Base-by-base conservation (phyloP, 2,797 vertebrate genomes). In the Peromyscus nudipes region DNA sequence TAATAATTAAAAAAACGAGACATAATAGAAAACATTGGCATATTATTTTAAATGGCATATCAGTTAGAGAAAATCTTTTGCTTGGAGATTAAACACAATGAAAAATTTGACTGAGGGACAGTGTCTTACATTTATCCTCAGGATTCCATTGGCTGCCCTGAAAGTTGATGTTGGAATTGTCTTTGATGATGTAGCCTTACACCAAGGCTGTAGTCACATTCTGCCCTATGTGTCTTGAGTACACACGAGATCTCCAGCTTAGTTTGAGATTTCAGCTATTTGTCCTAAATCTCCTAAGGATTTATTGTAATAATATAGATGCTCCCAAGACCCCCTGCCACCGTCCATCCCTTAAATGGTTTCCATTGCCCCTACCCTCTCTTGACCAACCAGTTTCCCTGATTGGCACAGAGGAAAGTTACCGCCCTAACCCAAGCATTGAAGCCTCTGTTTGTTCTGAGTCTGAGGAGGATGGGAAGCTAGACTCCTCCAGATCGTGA, bases 1-100 rank as follows among this genome's bases (percentile, higher is more conserved):
- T 87, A 69, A 91, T 87, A 55, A 55, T 55, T 55, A 31, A 80
- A 77, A 86, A 55, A 84, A 34, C 27, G 57, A 73, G 60, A 81
- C 25, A 16, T 71, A 73, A 92, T 87, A 94, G 76, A 83, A 95
- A 62, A n/a, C 55, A 52, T 91, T 95, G 37, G 3, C 64, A 1
- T 40, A 86, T 91, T 92, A 81, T 82, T 80, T 95, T 77, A 96
- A 92, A 67, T 87, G 77, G 27, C 4, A 60, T 85, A 57, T 71
- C 43, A 71, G 37, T 46, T 93, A 49, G 64, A 77, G 76, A 55
- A 93, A 80, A 40, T 40, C 4, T 65, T 89, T 62, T 7, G 21
- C n/a, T 88, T 95, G 19, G 46, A 79, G 37, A 90, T 67, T 31
- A 90, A 94, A 77, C 55, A 94, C 62, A 69, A 85, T 46, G 27